phyloP scores from a whole-genome alignment of 2,113 vertebrate species.

The Narcine bancroftii region DNA sequence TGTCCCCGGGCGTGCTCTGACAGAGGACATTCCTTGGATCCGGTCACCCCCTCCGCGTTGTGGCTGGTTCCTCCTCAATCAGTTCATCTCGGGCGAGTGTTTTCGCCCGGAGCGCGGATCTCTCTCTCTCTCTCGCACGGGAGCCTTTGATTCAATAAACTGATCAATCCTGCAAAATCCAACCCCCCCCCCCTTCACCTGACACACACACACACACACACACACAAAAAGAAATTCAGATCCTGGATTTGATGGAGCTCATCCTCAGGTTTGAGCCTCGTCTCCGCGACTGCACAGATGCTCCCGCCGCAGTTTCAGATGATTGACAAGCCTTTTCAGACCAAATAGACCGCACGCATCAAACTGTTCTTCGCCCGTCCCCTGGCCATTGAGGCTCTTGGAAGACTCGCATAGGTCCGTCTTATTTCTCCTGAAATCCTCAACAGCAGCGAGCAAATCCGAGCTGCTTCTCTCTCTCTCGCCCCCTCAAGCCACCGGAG shows the following conservation, averaged over 20 bases:
- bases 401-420: neutral
- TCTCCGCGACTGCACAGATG: neutral
- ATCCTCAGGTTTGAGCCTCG: neutral
- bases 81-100: conserved; percentile 18
- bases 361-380: neutral
- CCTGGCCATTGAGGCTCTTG: neutral
- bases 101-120: no score
- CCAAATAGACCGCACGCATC: neutral
- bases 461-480: neutral
- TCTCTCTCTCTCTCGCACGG: neutral
- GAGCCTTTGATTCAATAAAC: neutral
- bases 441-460: neutral
- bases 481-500: neutral
- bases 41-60: neutral
- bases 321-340: neutral
- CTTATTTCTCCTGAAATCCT: neutral
- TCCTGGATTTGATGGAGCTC: neutral
- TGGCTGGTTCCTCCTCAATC: neutral
- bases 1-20: neutral
- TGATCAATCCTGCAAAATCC: neutral
- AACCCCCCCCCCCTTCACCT: neutral
- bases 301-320: neutral
- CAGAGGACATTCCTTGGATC: neutral
- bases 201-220: neutral
- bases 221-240: neutral